These are phyloP conservation scores for Tetrax tetrax DNA, from an alignment of 2,113 vertebrate species.

Conservation along the genomic window DNA sequence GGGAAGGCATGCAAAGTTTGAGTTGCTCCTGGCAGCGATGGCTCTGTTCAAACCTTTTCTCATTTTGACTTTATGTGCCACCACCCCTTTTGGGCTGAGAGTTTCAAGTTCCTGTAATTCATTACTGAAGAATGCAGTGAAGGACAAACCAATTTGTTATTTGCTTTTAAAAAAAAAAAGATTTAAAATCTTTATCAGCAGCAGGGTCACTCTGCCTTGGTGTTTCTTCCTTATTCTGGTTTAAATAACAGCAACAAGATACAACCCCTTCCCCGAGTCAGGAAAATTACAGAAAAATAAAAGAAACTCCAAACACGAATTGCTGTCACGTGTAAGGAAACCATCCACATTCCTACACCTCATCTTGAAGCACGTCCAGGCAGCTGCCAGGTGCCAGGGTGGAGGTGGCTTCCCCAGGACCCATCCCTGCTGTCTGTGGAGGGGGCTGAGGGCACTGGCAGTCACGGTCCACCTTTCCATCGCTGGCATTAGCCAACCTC, in stretches of 20 bases:
- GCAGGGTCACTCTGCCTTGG: neutral
- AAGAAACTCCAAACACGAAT: neutral
- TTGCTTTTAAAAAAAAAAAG: neutral
- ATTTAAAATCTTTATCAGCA: neutral
- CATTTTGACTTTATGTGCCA: neutral
- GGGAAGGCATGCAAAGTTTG: rapidly evolving
- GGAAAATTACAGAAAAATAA: neutral
- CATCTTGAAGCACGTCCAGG: neutral
- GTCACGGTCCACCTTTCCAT: neutral
- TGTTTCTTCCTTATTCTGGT: neutral
- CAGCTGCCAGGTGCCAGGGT: neutral
- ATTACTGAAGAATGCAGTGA: neutral
- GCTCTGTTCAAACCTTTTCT: neutral
- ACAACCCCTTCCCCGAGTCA: neutral
- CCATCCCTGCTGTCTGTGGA: rapidly evolving
- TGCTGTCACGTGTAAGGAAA: neutral
- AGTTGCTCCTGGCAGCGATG: neutral
- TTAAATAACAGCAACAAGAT: neutral
- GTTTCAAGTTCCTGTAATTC: neutral
- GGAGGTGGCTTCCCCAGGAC: neutral
- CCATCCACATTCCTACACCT: neutral
- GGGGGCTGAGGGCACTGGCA: neutral
- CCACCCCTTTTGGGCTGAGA: neutral
- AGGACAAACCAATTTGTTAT: neutral
- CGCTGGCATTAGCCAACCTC: neutral